Base-by-base conservation (phyloP, 1,140 invertebrate species). In the Ips typographus region DNA sequence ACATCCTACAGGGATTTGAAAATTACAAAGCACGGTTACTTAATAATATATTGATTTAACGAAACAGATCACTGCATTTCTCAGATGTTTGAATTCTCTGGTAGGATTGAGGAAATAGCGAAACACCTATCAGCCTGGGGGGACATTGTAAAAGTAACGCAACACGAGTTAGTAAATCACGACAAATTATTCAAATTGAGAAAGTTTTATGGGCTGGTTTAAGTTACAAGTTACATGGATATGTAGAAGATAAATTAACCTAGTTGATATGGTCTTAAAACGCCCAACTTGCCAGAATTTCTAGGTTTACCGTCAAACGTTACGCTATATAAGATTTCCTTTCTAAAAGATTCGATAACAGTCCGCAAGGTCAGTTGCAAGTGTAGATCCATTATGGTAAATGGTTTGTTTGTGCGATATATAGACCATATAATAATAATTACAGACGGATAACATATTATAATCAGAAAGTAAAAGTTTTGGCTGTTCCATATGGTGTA, bases 301-400 rank as follows among this genome's bases (percentile, higher is more conserved):
- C 22, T 22, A 22, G 22, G 22, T 22, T 22, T 22, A 22, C 22
- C 22, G 22, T 22, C 22, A 22, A 22, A 22, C 22, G 22, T 22
- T 22, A 42, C 40, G 39, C n/a, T n/a, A 62, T 62, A 37, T 62
- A 62, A 44, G 42, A 62, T 62, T 62, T 62, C 60, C 60, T 62
- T 62, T 62, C 60, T 62, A 62, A 62, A 62, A 62, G 60, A 62
- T 62, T 62, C 60, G 60, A 62, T 62, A 62, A 62, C 60, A 62
- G 43, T 49, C 8, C 4, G 22, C 60, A 62, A 62, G 60, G 60
- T 49, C 60, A 49, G 22, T 41, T 41, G 39, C 8, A 59, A 7
- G 37, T 55, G 6, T 1, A 2, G 7, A 55, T 55, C 52, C 52
- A 37, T n/a, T 55, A 37, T 55, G 52, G 52, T 55, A 5, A 55